These are phyloP conservation scores for Lepidochrysops patricia DNA, from an alignment of 2,888 invertebrate species.

Conservation along the genomic window DNA sequence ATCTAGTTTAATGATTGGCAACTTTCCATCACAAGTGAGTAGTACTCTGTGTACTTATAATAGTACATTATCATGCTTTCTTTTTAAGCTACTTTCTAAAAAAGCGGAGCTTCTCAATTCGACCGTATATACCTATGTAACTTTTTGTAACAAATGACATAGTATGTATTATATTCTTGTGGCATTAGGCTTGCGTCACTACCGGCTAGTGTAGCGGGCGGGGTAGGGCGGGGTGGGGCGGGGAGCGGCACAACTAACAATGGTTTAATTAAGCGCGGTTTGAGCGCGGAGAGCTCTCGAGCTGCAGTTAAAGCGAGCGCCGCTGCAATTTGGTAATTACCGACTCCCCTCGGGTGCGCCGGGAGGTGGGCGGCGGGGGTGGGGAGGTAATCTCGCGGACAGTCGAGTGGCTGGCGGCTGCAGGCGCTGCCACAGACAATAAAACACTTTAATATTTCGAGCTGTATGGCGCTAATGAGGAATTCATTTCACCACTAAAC, in stretches of 20 bases:
- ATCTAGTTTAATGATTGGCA: too few relatives aligned
- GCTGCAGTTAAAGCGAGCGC: slow-evolving; percentile 35
- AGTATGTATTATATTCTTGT: background rate
- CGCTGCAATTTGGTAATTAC: slow-evolving; percentile 43
- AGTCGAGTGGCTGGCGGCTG: slow-evolving; percentile 24
- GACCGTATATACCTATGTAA: too few relatives aligned
- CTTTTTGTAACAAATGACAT: too few relatives aligned
- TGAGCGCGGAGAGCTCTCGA: slow-evolving; percentile 33
- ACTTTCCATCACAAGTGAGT: too few relatives aligned
- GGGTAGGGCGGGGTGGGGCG: slow-evolving; percentile 12
- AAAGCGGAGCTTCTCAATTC: too few relatives aligned
- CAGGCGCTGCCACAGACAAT: slow-evolving; percentile 26
- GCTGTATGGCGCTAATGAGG: slow-evolving; percentile 27
- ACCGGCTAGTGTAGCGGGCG: background rate
- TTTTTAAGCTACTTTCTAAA: too few relatives aligned
- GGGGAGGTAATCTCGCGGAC: slow-evolving; percentile 29
- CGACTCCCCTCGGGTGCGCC: slow-evolving; percentile 17
- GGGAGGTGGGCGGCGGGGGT: slow-evolving; percentile 10
- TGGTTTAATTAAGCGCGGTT: slow-evolving; percentile 45
- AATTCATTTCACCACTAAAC: slow-evolving; percentile 28
- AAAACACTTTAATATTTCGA: slow-evolving; percentile 26
- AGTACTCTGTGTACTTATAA: too few relatives aligned
- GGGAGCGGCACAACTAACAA: slow-evolving; percentile 30
- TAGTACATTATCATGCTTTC: too few relatives aligned
- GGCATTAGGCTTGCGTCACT: slow-evolving; percentile 20